These are phyloP conservation scores for Aphaenogaster ashmeadi DNA, from an alignment of 1,140 invertebrate genomes.

Conservation along the genomic window DNA sequence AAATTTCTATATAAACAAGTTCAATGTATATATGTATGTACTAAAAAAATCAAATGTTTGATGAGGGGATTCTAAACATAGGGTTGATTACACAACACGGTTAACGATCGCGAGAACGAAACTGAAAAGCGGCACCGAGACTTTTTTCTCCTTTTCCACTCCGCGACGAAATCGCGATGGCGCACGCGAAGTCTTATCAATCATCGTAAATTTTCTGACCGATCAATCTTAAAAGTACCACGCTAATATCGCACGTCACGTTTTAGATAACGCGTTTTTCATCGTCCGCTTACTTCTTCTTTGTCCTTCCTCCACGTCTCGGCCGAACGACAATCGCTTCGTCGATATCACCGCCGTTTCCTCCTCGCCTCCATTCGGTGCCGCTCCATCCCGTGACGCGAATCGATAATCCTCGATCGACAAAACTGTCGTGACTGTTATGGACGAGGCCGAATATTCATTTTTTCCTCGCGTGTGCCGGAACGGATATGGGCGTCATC, in stretches of 20 bases:
- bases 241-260: slow-evolving; percentile 59
- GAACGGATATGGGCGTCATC: slow-evolving; percentile 28
- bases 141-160: not conserved
- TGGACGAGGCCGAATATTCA: slow-evolving; percentile 54
- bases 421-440: slow-evolving; percentile 54
- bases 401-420: slow-evolving; percentile 55
- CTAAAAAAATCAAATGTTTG: not conserved
- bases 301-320: slow-evolving; percentile 44
- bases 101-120: not conserved
- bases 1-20: not conserved
- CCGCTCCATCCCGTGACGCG: slow-evolving; percentile 44
- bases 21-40: not conserved
- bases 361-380: slow-evolving; percentile 28
- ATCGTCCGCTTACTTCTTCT: slow-evolving; percentile 44
- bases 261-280: slow-evolving; percentile 61
- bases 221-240: slow-evolving; percentile 57
- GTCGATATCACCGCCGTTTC: slow-evolving; percentile 36
- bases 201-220: slow-evolving; percentile 56
- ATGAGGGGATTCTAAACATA: not conserved
- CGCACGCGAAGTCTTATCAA: slow-evolving; percentile 45
- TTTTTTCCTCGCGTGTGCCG: slow-evolving; percentile 38
- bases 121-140: not conserved
- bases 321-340: slow-evolving; percentile 44
- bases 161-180: slow-evolving; percentile 31
- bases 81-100: not conserved